Evolutionary conservation across 2,888 invertebrate genomes (phyloP), one percentile per base, ranked within the genome.

Genomic region (Brachyptera risi): DNA sequence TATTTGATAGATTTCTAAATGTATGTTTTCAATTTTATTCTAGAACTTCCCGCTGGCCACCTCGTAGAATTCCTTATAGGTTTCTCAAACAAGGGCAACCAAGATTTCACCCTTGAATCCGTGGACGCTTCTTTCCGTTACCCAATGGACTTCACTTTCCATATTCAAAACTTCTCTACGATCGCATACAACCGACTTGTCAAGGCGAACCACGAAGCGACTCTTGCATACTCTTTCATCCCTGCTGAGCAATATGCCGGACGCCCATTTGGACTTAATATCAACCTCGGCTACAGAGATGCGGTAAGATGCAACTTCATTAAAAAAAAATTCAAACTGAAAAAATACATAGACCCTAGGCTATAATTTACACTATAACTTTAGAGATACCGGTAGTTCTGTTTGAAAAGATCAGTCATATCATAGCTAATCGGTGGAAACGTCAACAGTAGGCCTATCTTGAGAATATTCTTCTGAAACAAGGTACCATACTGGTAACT

Each of bases 51-150:
- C 72, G 96, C 92, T 68, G 97, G 98, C 42, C 85, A 86, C 70
- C 84, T 93, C 50, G 96, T 96, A 0, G 95, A 96, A 75, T 92
- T 97, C 76, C 80, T 99, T 1, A 92, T 99, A 65, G 97, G 98
- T 21, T 97, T 99, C 78, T 85, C 87, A 59, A 99, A 99, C 80
- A 93, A 92, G 73, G 99, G 97, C 51, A 83, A 87, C 62, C 86
- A 89, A 68, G 94, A 96, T 68, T 96, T 97, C 72, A 76, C 90
- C 23, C 84, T 99, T 21, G 96, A 99, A 73, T 87, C 90, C 4
- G 83, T 98, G 73, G 98, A 98, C 71, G 96, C 97, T 0, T 97
- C 98, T 0, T 97, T 99, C 86, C 88, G 97, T 69, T 99, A 98
- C 74, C 97, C 98, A 7, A 92, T 96, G 90, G 98, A 99, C 78